These are phyloP conservation scores for Macrobrachium rosenbergii DNA, from an alignment of 1,140 invertebrate genomes.

Conservation along the genomic window DNA sequence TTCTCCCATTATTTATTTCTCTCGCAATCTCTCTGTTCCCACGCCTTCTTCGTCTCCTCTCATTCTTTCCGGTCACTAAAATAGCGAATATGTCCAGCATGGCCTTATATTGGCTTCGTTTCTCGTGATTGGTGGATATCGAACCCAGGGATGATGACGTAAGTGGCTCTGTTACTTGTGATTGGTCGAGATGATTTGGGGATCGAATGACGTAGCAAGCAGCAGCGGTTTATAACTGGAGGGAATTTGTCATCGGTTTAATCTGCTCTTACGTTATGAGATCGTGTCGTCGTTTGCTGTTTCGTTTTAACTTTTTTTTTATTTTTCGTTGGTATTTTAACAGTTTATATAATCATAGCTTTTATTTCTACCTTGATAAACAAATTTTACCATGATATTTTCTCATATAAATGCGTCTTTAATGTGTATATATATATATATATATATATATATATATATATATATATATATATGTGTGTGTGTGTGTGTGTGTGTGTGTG, in stretches of 20 bases:
- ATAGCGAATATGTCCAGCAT: not conserved
- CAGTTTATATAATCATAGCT: not conserved
- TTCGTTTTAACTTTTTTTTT: too few relatives aligned
- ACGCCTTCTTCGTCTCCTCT: too few relatives aligned
- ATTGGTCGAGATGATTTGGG: too few relatives aligned
- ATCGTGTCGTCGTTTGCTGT: too few relatives aligned
- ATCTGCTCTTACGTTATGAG: too few relatives aligned
- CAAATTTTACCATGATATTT: not conserved
- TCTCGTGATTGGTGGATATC: not conserved
- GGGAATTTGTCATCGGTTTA: too few relatives aligned
- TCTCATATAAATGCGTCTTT: not conserved
- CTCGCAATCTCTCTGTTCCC: constrained; percentile 12
- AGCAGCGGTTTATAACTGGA: too few relatives aligned
- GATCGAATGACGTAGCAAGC: too few relatives aligned
- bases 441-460: constrained; percentile 3
- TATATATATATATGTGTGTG: too few relatives aligned
- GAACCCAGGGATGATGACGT: too few relatives aligned
- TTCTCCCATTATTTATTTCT: not conserved
- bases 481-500: too few relatives aligned
- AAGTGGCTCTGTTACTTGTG: too few relatives aligned
- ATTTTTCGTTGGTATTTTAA: not conserved
- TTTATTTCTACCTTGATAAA: not conserved
- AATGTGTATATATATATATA: not conserved
- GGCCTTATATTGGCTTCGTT: not conserved
- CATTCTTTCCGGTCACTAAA: not conserved